Conservation (phyloP, 2,113 vertebrate genomes). For the Holacanthus passer region DNA sequence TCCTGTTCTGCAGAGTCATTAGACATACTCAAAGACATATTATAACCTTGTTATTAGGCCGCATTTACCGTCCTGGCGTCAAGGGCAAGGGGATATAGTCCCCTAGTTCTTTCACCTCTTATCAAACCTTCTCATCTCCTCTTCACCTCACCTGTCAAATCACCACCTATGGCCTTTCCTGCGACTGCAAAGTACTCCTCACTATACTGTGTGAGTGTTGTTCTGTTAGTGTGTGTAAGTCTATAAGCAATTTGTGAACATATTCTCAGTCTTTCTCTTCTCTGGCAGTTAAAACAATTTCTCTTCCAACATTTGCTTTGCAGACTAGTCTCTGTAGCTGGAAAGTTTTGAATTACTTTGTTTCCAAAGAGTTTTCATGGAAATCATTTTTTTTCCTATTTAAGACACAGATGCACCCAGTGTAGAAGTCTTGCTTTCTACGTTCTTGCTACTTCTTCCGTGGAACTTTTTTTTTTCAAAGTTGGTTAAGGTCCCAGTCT, state of each 20-base stretch:
- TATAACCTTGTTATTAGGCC: constrained; percentile 47
- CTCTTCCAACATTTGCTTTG: constrained; percentile 19
- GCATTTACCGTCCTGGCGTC: constrained; percentile 43
- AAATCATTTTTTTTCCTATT: neutral
- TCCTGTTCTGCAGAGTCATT: constrained; percentile 56
- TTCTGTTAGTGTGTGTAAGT: constrained; percentile 77
- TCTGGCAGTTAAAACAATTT: constrained; percentile 68
- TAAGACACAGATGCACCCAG: neutral
- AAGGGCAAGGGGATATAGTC: constrained; percentile 56
- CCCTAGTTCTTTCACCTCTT: constrained; percentile 21
- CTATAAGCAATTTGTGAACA: constrained; percentile 73
- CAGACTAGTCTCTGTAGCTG: neutral
- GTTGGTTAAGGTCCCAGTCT: neutral
- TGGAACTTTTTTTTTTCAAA: neutral
- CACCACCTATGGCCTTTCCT: constrained; percentile 5
- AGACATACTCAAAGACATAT: constrained; percentile 45
- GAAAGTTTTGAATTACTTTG: neutral
- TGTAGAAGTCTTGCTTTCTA: neutral
- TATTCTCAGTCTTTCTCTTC: constrained; percentile 45
- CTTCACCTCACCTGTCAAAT: constrained; percentile 38
- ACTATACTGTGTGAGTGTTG: constrained; percentile 5
- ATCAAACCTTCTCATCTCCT: constrained; percentile 16
- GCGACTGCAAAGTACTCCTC: neutral
- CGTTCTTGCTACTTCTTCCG: neutral
- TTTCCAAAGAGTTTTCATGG: constrained; percentile 16